Base-by-base conservation (phyloP, 2,888 invertebrate species). In the Athalia cordata region DNA sequence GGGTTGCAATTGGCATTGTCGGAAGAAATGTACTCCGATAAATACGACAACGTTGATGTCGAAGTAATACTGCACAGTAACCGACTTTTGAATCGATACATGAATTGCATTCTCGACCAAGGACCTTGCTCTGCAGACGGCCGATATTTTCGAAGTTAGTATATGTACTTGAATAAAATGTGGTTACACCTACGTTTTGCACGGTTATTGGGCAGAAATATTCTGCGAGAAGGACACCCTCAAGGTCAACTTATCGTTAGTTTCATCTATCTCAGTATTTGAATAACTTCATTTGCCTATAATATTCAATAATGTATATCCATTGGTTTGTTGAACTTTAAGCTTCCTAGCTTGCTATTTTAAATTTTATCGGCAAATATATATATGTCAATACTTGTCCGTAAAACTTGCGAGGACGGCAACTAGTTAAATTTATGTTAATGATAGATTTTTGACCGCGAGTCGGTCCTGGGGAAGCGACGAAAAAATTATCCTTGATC, bases 61-160 rank as follows among this genome's bases (percentile, higher is more conserved):
- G 79, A 82, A 8, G 8, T 15, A 1, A 78, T 83, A 52, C 68
- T 85, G 5, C 66, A 9, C 0, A 84, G 76, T 67, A 77, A 82
- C 11, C 80, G 82, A 62, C 67, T 83, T 9, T 67, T 82, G 4
- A 77, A 79, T 2, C 76, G 77, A 13, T 85, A 84, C 59, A 45
- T 81, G 4, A 50, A 77, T 15, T 86, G 86, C 62, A 11, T 86
- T 9, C 78, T 86, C 0, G 84, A 84, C 7, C 78, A 80, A 50
- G 83, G 83, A 3, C 57, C 81, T 0, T 86, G 86, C 59, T 81
- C 83, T 3, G 76, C 77, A 0, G 83, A 85, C 47, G 85, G 80
- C 11, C 79, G 77, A 3, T 77, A 66, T 49, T 49, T 86, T 29
- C 83, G 79, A 82, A 78, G 86, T 86, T 59, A 84, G 82, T 81